Base-by-base conservation (phyloP, 2,113 vertebrate genomes). In the Dunckerocampus dactyliophorus region DNA sequence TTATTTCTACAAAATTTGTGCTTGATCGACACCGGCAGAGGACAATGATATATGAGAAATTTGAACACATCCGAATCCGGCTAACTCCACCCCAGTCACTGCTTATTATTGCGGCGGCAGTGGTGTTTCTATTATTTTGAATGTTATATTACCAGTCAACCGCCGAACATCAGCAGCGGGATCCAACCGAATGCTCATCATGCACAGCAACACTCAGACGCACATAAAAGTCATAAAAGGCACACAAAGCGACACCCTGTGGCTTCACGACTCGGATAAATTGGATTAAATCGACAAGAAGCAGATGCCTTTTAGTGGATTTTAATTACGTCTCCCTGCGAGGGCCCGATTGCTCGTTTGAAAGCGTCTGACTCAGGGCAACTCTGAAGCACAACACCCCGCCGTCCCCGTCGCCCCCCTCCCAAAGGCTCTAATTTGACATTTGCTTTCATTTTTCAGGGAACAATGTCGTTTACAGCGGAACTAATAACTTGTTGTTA, bases 291-390 rank as follows among this genome's bases (percentile, higher is more conserved):
- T 70, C 47, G 57, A 71, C 61, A 59, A 8, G 64, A 39, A 77
- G 65, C 81, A 83, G 76, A 79, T 83, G 78, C 45, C 71, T 85
- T 76, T 83, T 76, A 74, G 65, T 74, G 79, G 71, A 75, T 83
- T 79, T 72, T 82, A 82, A 77, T 85, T 69, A 76, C 2, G 46
- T 55, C 54, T 62, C 76, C 15, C 80, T 65, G 69, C 76, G 21
- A 58, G 78, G 47, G 69, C 47, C 59, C 68, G 59, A 51, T 47
- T 57, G 55, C 69, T 63, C 22, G 51, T 72, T 46, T 76, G 65
- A 63, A 20, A 39, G 52, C 10, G n/a, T 66, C 67, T 59, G 59
- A 69, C 62, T 66, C 17, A 17, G 53, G 0, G 24, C 34, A 19
- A 72, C 60, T 77, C 28, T 59, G 47, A 6, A 58, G 43, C 49